phyloP scores from a whole-genome alignment of 2,797 vertebrate species.

The Lophius americanus region DNA sequence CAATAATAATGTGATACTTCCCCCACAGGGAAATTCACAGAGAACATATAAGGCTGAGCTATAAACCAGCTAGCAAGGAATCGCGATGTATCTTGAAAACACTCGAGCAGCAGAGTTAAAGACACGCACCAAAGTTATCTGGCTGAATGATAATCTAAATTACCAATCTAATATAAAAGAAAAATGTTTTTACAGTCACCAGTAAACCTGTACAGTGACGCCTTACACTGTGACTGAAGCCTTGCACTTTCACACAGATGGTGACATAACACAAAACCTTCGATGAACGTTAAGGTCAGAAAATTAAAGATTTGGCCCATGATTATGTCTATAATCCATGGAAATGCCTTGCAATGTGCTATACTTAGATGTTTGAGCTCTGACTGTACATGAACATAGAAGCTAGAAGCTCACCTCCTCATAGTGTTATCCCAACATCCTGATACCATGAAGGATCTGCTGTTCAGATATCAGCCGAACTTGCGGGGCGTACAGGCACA shows the following conservation, averaged over 20 bases:
- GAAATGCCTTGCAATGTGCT: slow-evolving; percentile 37
- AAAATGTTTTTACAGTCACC: neutral
- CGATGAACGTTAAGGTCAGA: slow-evolving; percentile 28
- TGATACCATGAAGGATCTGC: slow-evolving; percentile 57
- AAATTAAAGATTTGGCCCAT: slow-evolving; percentile 28
- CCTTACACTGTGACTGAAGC: neutral
- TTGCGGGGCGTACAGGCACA: slow-evolving; percentile 41
- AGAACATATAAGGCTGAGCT: slow-evolving; percentile 33
- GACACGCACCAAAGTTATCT: slow-evolving; percentile 13
- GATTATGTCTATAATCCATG: slow-evolving; percentile 52
- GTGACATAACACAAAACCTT: slow-evolving; percentile 21
- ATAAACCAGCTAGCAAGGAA: slow-evolving; percentile 44
- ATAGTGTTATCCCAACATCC: slow-evolving; percentile 40
- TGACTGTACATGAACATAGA: slow-evolving; percentile 4
- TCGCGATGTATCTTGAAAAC: slow-evolving; percentile 42
- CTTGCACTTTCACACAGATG: slow-evolving; percentile 3
- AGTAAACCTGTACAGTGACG: neutral
- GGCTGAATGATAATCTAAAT: slow-evolving; percentile 9
- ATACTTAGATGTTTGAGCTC: slow-evolving; percentile 41
- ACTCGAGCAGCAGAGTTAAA: slow-evolving; percentile 13
- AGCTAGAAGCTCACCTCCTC: slow-evolving; percentile 40
- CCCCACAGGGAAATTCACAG: slow-evolving; percentile 22
- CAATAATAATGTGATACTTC: slow-evolving; percentile 56
- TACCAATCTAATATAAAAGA: slow-evolving; percentile 4
- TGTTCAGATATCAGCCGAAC: slow-evolving; percentile 54